Base-by-base conservation (phyloP, 2,113 vertebrate species). In the Nibea albiflora region DNA sequence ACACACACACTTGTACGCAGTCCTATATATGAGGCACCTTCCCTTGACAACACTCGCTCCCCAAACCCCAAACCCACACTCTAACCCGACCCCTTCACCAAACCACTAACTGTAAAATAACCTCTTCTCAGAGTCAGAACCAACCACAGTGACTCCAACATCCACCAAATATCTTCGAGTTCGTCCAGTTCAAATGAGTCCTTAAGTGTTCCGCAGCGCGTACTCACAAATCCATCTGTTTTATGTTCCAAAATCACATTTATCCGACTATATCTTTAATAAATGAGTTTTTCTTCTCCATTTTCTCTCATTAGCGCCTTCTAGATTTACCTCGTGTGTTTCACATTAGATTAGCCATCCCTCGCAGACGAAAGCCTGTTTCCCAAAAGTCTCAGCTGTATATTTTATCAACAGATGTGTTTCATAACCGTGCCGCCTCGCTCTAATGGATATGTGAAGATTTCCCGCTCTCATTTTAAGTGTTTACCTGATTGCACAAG, bases 391-490 rank as follows among this genome's bases (percentile, higher is more conserved):
- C 58, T 12, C 63, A 24, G 0, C 42, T 86, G 78, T 84, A 28
- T 78, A 67, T 69, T 88, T 57, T 71, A 76, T 62, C 68, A 69
- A 22, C 81, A 85, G 68, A 86, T 86, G 70, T 78, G 31, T 80
- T 67, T 71, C 31, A 42, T 47, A 58, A 85, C 50, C 20, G 70
- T 2, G 12, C 15, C 63, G 71, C 39, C 56, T 58, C 14, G 8
- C 54, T 73, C 69, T 75, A 57, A 78, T 65, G 56, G 57, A 81
- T 42, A 10, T 28, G 64, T 88, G 56, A 62, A 63, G 46, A 69
- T 35, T 54, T 61, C 65, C 65, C 42, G 39, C 52, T 73, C 53
- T 72, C 74, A n/a, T 68, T 52, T 73, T 24, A 47, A 60, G 5
- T 63, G 78, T 87, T 86, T 79, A 81, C 28, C 76, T 60, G 63